These are phyloP conservation scores for Augiades crinisus DNA, from an alignment of 2,888 invertebrate genomes.

Conservation along the genomic window DNA sequence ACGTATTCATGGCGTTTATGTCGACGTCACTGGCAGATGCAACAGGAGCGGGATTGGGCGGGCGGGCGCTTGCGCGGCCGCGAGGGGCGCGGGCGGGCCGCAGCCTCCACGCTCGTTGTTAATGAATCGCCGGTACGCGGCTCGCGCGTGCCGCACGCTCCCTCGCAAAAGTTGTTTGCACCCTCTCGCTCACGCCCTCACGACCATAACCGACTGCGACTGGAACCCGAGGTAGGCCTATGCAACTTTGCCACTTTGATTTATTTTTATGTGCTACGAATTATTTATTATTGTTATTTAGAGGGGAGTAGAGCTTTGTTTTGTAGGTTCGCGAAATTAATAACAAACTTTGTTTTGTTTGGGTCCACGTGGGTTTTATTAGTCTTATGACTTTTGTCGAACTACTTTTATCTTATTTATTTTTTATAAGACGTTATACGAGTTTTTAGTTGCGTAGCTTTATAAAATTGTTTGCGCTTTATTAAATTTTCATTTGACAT, in stretches of 20 bases:
- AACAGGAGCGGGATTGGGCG: conserved; percentile 72
- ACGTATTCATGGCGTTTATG: conserved; percentile 75
- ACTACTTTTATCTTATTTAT: not conserved
- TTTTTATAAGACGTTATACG: not conserved
- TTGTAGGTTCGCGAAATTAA: not conserved
- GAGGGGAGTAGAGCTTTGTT: not conserved
- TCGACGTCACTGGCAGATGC: conserved; percentile 75
- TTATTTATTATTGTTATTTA: not conserved
- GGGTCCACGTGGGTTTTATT: not conserved
- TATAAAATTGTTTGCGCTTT: not conserved
- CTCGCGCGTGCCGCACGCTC: conserved; percentile 65
- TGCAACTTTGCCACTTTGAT: conserved; percentile 11
- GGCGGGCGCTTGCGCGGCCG: conserved; percentile 36
- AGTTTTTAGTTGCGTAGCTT: not conserved
- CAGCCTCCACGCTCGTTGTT: conserved; percentile 74
- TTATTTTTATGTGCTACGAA: not conserved
- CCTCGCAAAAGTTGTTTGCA: conserved; percentile 67
- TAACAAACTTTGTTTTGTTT: conserved; percentile 19
- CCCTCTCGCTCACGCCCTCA: conserved; percentile 68
- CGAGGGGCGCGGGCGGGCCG: conserved; percentile 53
- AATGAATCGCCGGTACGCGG: conserved; percentile 78
- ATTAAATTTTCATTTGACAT: not conserved
- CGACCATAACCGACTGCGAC: conserved; percentile 37
- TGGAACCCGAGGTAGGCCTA: conserved; percentile 31
- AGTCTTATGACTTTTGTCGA: not conserved